phyloP scores from a whole-genome alignment of 2,113 vertebrate genomes.

The Rhagologus leucostigma region DNA sequence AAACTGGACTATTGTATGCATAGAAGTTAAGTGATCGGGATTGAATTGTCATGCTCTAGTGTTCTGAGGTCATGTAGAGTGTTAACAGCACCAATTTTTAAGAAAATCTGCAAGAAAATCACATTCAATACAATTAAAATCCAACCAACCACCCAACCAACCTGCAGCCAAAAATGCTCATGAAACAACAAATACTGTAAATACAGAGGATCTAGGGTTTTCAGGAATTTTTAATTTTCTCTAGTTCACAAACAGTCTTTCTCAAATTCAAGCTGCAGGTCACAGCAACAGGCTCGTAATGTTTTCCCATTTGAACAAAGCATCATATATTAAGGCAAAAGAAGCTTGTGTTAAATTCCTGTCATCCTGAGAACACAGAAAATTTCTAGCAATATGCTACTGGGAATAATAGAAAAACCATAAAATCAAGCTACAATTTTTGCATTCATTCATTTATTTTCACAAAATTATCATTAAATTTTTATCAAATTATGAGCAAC shows the following conservation, averaged over 20 bases:
- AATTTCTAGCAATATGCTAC: not conserved
- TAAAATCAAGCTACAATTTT: not conserved
- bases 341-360: not conserved
- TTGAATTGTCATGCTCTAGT: not conserved
- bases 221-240: not conserved
- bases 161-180: not conserved
- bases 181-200: not conserved
- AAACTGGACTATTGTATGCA: not conserved
- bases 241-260: not conserved
- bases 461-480: not conserved
- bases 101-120: not conserved
- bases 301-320: not conserved
- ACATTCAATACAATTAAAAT: not conserved
- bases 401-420: not conserved
- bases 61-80: not conserved
- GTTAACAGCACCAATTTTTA: not conserved
- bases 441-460: conserved; percentile 1
- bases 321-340: not conserved
- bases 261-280: not conserved
- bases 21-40: fast-evolving
- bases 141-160: not conserved
- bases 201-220: not conserved
- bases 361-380: not conserved
- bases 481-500: not conserved
- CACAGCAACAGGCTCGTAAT: not conserved